Evolutionary conservation across 2,797 vertebrate genomes (phyloP).

Genomic region (Rachycentron canadum): DNA sequence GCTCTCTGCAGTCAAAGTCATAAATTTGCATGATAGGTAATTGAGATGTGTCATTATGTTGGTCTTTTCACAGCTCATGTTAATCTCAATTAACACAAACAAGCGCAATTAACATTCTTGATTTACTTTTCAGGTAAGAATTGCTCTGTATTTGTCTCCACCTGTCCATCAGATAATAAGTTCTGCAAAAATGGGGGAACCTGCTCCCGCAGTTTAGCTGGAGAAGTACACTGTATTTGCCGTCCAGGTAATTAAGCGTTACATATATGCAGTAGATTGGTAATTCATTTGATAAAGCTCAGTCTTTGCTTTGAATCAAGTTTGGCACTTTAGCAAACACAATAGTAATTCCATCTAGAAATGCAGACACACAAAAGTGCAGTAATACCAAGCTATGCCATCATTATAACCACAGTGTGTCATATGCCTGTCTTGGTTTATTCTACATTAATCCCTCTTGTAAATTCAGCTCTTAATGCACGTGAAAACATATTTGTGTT

Average conservation of each 20-base stretch:
- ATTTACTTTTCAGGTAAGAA: conserved; percentile 85
- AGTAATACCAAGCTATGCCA: conserved; percentile 4
- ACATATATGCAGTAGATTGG: not conserved
- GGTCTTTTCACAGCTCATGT: conserved; percentile 1
- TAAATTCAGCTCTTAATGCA: conserved; percentile 34
- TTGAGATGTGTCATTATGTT: conserved; percentile 34
- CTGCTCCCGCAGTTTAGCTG: conserved; percentile 72
- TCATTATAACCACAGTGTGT: conserved; percentile 19
- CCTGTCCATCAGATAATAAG: conserved; percentile 76
- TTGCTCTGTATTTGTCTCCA: conserved; percentile 80
- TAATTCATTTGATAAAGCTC: conserved; percentile 8
- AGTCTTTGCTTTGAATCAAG: conserved; percentile 23
- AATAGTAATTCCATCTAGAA: not conserved
- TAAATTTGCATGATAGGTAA: conserved; percentile 23
- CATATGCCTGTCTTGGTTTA: conserved; percentile 25
- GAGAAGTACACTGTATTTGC: conserved; percentile 80
- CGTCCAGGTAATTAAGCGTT: conserved; percentile 76
- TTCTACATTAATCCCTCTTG: conserved; percentile 26
- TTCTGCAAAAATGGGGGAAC: conserved; percentile 84
- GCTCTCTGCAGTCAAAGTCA: conserved; percentile 27
- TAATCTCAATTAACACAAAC: conserved; percentile 3
- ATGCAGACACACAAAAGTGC: not conserved
- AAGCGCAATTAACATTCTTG: not conserved
- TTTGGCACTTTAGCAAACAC: not conserved
- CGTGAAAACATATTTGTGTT: conserved; percentile 43